Percentiles rank a stretch among this genome's conserved stretches.
These are phyloP conservation scores for Drosophila helvetica DNA, from an alignment of 2,888 invertebrate genomes.

Conservation along the genomic window DNA sequence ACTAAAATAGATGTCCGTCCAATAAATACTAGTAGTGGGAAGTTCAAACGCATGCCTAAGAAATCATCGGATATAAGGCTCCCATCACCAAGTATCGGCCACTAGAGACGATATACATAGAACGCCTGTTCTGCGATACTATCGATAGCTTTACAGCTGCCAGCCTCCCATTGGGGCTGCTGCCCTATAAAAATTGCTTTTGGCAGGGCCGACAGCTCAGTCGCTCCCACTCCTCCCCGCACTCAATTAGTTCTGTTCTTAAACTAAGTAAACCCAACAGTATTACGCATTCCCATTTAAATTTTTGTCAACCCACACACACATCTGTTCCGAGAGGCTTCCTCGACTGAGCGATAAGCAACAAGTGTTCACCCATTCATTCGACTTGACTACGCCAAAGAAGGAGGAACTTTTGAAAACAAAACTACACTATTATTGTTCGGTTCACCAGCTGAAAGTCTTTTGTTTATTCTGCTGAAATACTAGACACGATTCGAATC, in stretches of 20 bases:
- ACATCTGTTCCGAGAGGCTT: neutral
- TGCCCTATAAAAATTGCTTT: constrained; percentile 68
- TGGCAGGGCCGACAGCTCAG: constrained; percentile 59
- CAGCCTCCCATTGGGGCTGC: constrained; percentile 20
- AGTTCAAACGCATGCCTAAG: neutral
- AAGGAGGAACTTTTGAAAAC: constrained; percentile 1
- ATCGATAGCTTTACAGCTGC: constrained; percentile 16
- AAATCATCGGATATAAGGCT: neutral
- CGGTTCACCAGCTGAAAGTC: neutral
- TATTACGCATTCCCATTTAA: constrained; percentile 57
- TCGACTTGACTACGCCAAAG: constrained; percentile 8
- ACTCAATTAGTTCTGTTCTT: constrained; percentile 38
- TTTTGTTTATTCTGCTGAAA: constrained; percentile 37
- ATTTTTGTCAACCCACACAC: constrained; percentile 15
- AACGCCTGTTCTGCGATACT: neutral
- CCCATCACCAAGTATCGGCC: constrained; percentile 12
- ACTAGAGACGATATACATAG: constrained; percentile 17
- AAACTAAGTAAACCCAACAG: constrained; percentile 44
- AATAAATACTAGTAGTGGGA: neutral
- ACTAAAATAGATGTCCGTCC: neutral
- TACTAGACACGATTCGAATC: constrained; percentile 40
- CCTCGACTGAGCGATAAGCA: constrained; percentile 59
- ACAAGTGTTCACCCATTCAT: constrained; percentile 54
- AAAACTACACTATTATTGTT: constrained; percentile 10
- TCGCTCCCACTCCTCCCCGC: constrained; percentile 59